Base-by-base conservation (phyloP, 2,888 invertebrate genomes). In the Zygothrica quintamaculata region DNA sequence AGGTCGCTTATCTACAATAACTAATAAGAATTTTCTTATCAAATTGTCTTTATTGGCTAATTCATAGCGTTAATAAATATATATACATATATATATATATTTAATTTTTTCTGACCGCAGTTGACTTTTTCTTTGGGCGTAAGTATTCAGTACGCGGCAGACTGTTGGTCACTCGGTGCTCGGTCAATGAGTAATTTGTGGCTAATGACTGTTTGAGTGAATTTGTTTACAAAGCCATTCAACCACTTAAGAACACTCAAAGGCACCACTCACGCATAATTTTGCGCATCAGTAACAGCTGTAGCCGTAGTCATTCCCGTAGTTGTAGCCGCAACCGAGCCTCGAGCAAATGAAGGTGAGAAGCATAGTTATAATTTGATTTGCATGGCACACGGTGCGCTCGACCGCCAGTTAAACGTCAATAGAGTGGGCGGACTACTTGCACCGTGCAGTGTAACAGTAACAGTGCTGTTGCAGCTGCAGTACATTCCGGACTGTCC, bases 321-420 rank as follows among this genome's bases (percentile, higher is more conserved):
- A 36, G 44, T 33, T 25, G 22, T 31, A 34, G 56, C 43, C 68
- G 15, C 51, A 29, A 16, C 37, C 33, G 50, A 39, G 43, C 37
- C 39, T 51, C 39, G 33, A n/a, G 25, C 36, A 42, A 9, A 12
- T 4, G 25, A 18, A 46, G 43, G 15, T 46, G 65, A 16, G 36
- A 22, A 48, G 36, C 68, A 39, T 75, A 85, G 85, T 85, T 56
- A 52, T 40, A 50, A 58, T 68, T 62, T 66, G 77, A 77, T 70
- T 79, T 58, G 51, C 69, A 62, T 58, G 16, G 72, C 50, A 53
- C 33, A 34, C 44, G 57, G 79, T 66, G 56, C 48, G 37, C 31
- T 22, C 7, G 13, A 5, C 9, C 8, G 9, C n/a, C 33, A 31
- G 42, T 13, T 16, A 16, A 26, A 22, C 25, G 50, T 15, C 47